Conservation (phyloP, 64 coral and sea anemone species). For the Montipora capricornis region DNA sequence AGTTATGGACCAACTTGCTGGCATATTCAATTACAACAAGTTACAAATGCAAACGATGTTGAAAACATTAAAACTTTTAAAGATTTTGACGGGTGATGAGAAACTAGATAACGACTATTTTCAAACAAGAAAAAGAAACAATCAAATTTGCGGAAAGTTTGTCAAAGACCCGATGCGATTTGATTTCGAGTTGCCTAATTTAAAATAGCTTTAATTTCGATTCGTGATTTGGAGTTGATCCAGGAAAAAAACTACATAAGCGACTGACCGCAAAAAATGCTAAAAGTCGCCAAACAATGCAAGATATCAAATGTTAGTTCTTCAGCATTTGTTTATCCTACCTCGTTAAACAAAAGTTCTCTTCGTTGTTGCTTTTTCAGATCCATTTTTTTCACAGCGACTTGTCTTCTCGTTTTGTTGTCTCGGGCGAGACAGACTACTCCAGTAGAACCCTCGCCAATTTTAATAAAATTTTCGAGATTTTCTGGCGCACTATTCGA, state of each 20-base stretch:
- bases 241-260: not conserved
- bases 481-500: slow-evolving; percentile 71
- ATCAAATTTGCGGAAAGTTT: not conserved
- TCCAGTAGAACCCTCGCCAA: slow-evolving; percentile 97
- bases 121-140: not conserved
- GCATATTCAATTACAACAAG: not conserved
- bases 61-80: not conserved
- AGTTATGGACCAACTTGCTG: not conserved
- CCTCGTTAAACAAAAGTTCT: slow-evolving; percentile 99
- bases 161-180: too few species aligned
- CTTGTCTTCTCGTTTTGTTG: slow-evolving; percentile 91
- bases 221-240: not conserved
- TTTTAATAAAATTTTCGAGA: slow-evolving; percentile 99
- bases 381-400: slow-evolving; percentile 99
- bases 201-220: too few species aligned
- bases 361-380: slow-evolving; percentile 95
- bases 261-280: not conserved
- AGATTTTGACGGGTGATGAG: not conserved
- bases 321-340: slow-evolving; percentile 7
- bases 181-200: too few species aligned
- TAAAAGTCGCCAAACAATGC: not conserved
- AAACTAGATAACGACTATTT: not conserved
- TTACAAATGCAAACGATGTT: not conserved
- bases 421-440: slow-evolving; percentile 94
- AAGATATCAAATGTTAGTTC: not conserved